These are phyloP conservation scores for Protobothrops mucrosquamatus DNA, from an alignment of 2,113 vertebrate species.

Conservation along the genomic window DNA sequence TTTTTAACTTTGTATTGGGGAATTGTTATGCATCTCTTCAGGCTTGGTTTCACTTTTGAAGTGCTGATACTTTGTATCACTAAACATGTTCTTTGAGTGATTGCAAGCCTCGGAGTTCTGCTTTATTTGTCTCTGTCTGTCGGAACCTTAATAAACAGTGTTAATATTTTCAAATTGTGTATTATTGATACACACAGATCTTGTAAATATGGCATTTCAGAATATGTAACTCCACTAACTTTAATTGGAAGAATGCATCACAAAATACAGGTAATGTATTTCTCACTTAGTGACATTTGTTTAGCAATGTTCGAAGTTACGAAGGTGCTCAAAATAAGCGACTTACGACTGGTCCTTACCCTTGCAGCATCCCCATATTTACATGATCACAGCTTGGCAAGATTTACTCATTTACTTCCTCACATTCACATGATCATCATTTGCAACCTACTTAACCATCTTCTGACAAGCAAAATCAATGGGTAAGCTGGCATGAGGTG, in stretches of 20 bases:
- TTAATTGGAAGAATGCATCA: not conserved
- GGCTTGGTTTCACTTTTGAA: no score
- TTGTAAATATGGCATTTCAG: not conserved
- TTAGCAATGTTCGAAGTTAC: not conserved
- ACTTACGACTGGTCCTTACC: not conserved
- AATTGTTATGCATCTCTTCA: no score
- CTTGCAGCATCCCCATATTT: not conserved
- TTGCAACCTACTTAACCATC: not conserved
- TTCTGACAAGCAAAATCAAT: not conserved
- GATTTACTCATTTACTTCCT: not conserved
- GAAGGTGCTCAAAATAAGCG: not conserved
- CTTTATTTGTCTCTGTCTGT: no score
- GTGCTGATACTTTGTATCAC: no score
- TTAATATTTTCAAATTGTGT: not conserved
- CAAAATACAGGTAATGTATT: not conserved
- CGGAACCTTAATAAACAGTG: no score
- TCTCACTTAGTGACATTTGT: not conserved
- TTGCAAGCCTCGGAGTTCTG: no score
- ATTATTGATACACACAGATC: not conserved
- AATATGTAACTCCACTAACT: not conserved
- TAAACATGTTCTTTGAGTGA: no score
- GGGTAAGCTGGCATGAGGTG: not conserved
- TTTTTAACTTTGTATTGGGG: no score
- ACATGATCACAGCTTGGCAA: not conserved
- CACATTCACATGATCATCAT: not conserved